phyloP scores from a whole-genome alignment of 2,888 invertebrate genomes.

The Zele albiditarsus region DNA sequence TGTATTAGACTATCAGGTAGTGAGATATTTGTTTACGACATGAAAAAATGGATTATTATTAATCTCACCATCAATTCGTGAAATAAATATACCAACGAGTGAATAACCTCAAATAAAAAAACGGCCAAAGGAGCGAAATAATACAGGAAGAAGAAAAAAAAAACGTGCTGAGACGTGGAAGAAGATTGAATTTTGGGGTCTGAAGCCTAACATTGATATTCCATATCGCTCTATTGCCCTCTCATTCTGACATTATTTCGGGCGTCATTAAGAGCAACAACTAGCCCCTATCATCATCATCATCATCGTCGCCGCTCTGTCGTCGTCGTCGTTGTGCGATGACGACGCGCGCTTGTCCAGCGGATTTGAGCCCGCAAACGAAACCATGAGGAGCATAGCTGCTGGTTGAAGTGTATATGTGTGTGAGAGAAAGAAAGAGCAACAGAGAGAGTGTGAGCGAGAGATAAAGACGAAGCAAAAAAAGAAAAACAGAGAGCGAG shows the following conservation, averaged over 20 bases:
- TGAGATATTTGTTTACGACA: not conserved
- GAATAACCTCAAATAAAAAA: not conserved
- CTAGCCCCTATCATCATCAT: slow-evolving; percentile 22
- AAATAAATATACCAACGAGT: not conserved
- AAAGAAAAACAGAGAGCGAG: not conserved
- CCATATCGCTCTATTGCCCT: not conserved
- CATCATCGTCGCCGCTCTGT: slow-evolving; percentile 25
- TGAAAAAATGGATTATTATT: not conserved
- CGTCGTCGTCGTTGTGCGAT: slow-evolving; percentile 55
- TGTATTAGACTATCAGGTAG: too few relatives aligned
- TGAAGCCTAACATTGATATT: not conserved
- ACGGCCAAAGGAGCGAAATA: not conserved
- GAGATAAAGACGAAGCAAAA: not conserved
- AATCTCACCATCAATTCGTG: not conserved
- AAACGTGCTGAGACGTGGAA: not conserved
- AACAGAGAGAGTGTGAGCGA: not conserved
- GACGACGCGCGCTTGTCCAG: slow-evolving; percentile 61
- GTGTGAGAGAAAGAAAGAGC: slow-evolving; percentile 26
- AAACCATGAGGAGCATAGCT: slow-evolving; percentile 61
- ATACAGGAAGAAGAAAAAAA: not conserved
- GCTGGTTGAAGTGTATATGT: slow-evolving; percentile 52
- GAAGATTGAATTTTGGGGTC: not conserved
- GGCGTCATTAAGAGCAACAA: slow-evolving; percentile 34
- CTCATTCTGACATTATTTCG: slow-evolving; percentile 18
- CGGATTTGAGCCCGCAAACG: slow-evolving; percentile 58